Percentiles rank a stretch among this genome's conserved stretches.
Evolutionary conservation across 2,113 vertebrate species (phyloP).

Genomic region (Centrocercus urophasianus): DNA sequence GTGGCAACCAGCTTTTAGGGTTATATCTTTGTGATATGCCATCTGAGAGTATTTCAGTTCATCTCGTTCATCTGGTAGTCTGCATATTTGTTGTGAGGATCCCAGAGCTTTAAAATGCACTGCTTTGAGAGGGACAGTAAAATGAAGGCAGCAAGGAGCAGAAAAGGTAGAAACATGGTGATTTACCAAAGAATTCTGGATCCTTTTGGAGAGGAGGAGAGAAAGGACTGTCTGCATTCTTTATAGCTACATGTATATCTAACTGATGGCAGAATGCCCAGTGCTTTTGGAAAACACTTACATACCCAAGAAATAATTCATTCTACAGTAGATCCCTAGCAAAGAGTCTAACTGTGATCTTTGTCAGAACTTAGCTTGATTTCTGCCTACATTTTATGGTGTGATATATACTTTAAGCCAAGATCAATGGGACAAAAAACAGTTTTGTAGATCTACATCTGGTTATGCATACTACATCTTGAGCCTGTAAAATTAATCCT

Average conservation of each 20-base stretch:
- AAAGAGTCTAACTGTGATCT: neutral
- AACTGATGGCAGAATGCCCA: neutral
- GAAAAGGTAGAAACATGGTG: neutral
- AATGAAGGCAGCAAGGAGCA: neutral
- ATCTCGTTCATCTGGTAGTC: neutral
- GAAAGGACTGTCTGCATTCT: neutral
- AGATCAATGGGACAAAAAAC: neutral
- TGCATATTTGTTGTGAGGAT: rapidly evolving
- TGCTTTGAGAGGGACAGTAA: neutral
- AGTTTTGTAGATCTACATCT: neutral
- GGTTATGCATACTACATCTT: neutral
- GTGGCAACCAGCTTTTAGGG: neutral
- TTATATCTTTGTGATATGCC: neutral
- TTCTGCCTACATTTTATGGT: neutral
- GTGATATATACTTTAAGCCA: neutral
- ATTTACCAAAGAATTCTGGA: neutral
- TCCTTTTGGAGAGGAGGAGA: neutral
- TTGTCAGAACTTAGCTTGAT: neutral
- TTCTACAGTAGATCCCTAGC: neutral
- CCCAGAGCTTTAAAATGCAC: neutral
- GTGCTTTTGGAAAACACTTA: neutral
- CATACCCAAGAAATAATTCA: neutral
- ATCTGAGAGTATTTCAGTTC: neutral
- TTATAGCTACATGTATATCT: neutral
- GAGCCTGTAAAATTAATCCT: neutral